Base-by-base conservation (phyloP, 1,140 invertebrate species). In the Coptotermes formosanus region DNA sequence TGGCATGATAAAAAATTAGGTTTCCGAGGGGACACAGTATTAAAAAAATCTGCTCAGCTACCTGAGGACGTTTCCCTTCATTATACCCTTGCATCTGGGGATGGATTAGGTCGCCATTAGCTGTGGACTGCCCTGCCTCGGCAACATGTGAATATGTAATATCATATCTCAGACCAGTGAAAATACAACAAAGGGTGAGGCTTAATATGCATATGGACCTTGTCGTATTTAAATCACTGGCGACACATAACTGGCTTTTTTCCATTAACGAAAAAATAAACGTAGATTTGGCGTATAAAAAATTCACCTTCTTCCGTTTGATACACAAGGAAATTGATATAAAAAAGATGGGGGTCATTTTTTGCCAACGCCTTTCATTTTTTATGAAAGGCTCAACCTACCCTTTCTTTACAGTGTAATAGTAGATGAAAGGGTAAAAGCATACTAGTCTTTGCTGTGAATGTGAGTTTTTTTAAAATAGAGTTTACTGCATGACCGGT, bases 61-160 rank as follows among this genome's bases (percentile, higher is more conserved):
- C n/a, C 64, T 25, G 25, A 14, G 64, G 25, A 30, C 8, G 4
- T 6, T 30, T 75, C 7, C 19, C 48, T 16, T 55, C 6, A 30
- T 30, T 75, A 25, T 75, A n/a, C n/a, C 64, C 64, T 75, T 75
- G 64, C 64, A n/a, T 30, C 64, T 75, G 64, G 64, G 64, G 25
- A 75, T n/a, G 64, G n/a, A 6, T n/a, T 75, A 75, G 64, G 64
- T 75, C 64, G n/a, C 64, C 64, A 75, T 75, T 75, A 75, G 64
- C 25, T n/a, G 64, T 30, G n/a, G 25, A 75, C 64, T 75, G 16
- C 11, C 64, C 64, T 25, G 14, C n/a, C 64, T 75, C n/a, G 1
- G 59, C 59, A 16, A 64, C 21, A 19, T 64, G 59, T 64, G 21
- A 23, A 64, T 64, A 23, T 8, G 59, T 64, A 75, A n/a, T 30